Base-by-base conservation (phyloP, 2,888 invertebrate genomes). In the Trimorus sp. region DNA sequence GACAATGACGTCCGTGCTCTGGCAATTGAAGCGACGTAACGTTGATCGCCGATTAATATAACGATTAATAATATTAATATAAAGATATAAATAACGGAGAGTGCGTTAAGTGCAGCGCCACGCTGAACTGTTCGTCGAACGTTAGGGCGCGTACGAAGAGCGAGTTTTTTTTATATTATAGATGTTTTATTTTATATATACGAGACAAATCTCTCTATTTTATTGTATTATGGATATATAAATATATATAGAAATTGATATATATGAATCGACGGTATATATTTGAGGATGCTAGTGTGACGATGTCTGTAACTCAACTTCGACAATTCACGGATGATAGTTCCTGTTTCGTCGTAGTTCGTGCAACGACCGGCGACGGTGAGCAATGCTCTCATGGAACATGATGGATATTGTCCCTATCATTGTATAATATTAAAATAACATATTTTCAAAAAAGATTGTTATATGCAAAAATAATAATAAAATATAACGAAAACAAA, bases 161-260 rank as follows among this genome's bases (percentile, higher is more conserved):
- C 87, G 85, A 54, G 14, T 62, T 77, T 88, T 88, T 88, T 88
- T 86, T 86, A 87, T 89, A 89, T 89, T 86, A 89, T 88, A 90
- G 87, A 90, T 88, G 84, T 87, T 89, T 89, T 90, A 90, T 90
- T 90, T 90, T 90, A 89, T 90, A 88, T 86, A 86, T 85, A 86
- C 70, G 85, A 87, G 86, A 89, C 85, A 86, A 70, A 79, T 74
- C 73, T 68, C 65, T 74, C 86, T 88, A 87, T 86, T 90, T 90
- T 86, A 86, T 83, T 82, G 86, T 84, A 86, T 83, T 86, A 87
- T 83, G 84, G 71, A 86, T 84, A 86, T 76, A 88, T 87, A 89
- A 56, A 69, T 63, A 88, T 88, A 88, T 83, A 86, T 68, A 88
- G 86, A 88, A 86, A 89, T 88, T 87, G 87, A 88, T 87, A 86